phyloP scores from a whole-genome alignment of 2,113 vertebrate genomes.

The Aldabrachelys gigantea region DNA sequence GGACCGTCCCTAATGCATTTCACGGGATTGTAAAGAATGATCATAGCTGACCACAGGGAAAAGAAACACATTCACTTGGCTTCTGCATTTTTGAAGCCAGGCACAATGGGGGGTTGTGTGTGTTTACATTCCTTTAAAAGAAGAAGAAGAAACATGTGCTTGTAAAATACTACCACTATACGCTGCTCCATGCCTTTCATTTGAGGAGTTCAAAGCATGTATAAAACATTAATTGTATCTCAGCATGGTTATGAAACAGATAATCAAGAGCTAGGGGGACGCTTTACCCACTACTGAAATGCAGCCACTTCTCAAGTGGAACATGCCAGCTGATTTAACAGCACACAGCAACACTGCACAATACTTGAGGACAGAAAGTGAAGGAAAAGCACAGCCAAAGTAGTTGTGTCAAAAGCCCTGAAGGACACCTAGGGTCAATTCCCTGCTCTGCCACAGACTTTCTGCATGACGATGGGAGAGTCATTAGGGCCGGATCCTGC shows the following conservation, averaged over 20 bases:
- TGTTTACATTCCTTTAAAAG: not conserved
- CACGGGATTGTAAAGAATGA: not conserved
- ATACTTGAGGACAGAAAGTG: not conserved
- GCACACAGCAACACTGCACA: not conserved
- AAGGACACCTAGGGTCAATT: not conserved
- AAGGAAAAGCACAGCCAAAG: not conserved
- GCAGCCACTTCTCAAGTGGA: not conserved
- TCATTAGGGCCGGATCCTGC: not conserved
- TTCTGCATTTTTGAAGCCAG: fast-evolving
- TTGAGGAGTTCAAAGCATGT: not conserved
- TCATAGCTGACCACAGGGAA: not conserved
- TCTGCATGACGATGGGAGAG: not conserved
- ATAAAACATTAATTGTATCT: not conserved
- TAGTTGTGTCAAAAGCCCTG: not conserved
- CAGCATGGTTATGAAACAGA: not conserved
- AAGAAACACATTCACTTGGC: not conserved
- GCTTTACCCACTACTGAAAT: not conserved
- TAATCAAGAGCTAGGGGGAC: not conserved
- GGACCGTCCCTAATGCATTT: not conserved
- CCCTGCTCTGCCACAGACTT: too few species aligned
- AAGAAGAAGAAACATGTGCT: fast-evolving
- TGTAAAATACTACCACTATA: not conserved
- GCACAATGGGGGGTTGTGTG: not conserved
- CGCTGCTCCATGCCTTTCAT: not conserved
- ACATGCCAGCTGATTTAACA: not conserved